Percentiles rank a stretch among this genome's conserved stretches.
Evolutionary conservation across 2,113 vertebrate genomes (phyloP).

Genomic region (Lagenorhynchus albirostris): DNA sequence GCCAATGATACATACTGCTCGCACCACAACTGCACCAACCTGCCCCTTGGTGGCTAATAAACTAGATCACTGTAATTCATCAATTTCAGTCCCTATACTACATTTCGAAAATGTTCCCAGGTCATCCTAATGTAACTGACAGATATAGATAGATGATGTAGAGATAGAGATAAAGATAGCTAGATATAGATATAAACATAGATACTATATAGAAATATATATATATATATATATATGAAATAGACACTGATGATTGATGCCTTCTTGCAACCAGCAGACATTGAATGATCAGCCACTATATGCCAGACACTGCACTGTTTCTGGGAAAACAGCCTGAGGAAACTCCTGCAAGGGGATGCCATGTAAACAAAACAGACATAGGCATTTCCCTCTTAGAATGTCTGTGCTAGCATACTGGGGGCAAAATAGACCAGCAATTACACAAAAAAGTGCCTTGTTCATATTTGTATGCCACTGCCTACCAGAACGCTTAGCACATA

Average conservation of each 20-base stretch:
- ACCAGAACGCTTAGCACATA: background rate
- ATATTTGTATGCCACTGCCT: background rate
- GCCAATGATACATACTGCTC: background rate
- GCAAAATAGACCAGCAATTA: background rate
- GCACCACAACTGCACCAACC: constrained; percentile 27
- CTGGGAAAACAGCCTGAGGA: background rate
- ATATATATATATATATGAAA: background rate
- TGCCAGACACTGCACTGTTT: background rate
- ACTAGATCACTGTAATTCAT: background rate
- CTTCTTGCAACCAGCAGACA: constrained; percentile 3
- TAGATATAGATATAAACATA: background rate
- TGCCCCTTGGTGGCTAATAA: background rate
- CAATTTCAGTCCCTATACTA: background rate
- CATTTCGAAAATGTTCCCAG: constrained; percentile 31
- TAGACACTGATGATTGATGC: background rate
- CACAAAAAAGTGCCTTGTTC: constrained; percentile 3
- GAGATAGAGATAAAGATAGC: background rate
- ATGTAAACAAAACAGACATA: constrained; percentile 31
- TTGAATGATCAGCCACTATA: background rate
- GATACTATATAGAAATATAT: background rate
- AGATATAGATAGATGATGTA: background rate
- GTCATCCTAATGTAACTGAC: background rate
- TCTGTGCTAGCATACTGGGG: background rate
- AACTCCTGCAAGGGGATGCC: background rate
- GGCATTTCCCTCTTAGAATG: background rate